Base-by-base conservation (phyloP, 1,140 invertebrate genomes). In the Atopsyche davidsoni region DNA sequence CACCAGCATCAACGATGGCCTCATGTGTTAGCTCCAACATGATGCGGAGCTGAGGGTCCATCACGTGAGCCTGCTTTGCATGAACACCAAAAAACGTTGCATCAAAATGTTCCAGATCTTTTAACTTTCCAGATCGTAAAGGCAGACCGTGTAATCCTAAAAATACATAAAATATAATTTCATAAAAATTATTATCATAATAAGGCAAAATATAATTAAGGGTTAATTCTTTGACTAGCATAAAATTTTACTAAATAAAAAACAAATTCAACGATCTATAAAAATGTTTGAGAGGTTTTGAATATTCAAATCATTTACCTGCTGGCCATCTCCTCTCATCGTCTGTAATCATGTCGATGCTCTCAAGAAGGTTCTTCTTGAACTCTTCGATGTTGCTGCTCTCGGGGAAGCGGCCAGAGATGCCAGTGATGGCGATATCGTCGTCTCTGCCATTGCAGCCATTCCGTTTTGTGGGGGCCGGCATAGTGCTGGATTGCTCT, bases 31-130 rank as follows among this genome's bases (percentile, higher is more conserved):
- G 64, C 74, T 99, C 96, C 2, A 98, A 76, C 18, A 98, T 69
- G 60, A 97, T 76, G 53, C 95, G 76, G 25, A 97, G 71, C 68
- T 97, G 91, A 3, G 96, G 95, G 67, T 98, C 95, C 94, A 98
- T 98, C 25, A 82, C 79, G 60, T 96, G 77, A 1, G 94, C 93
- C 67, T 97, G 92, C 72, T 96, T 95, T 1, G 85, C 83, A 65
- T 93, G 89, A 4, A 96, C 89, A 28, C 90, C 89, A 72, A 96
- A 96, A 68, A 94, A 96, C n/a, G 84, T 80, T 3, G 90, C 87
- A 67, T 96, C 93, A 62, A 96, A 97, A 59, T 83, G 82, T 24
- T 76, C 69, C 25, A 98, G 59, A 54, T 96, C 85, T 68, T 95
- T 96, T 0, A 98, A 62, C 74, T 95, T 96, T 36, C 93, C 95